Evolutionary conservation across 2,797 vertebrate genomes (phyloP).

Genomic region (Neopelma chrysocephalum): DNA sequence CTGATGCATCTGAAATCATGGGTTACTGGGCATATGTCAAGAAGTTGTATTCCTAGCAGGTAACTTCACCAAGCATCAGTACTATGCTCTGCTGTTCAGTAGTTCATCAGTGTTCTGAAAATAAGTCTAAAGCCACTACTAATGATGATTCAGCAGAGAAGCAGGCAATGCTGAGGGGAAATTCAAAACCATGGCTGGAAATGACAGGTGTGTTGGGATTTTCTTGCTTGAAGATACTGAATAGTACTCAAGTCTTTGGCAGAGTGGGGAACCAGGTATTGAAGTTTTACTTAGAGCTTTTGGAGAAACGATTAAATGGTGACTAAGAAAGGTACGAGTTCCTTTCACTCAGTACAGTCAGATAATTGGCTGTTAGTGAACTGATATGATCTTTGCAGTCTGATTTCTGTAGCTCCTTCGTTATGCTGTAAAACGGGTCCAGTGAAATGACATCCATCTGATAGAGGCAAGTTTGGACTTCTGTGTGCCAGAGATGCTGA

Average conservation of each 20-base stretch:
- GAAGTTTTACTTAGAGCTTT: not conserved
- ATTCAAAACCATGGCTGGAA: not conserved
- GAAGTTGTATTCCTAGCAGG: not conserved
- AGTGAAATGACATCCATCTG: not conserved
- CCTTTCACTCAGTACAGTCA: not conserved
- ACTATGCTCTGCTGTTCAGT: not conserved
- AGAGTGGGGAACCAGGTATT: not conserved
- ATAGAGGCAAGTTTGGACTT: not conserved
- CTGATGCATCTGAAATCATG: not conserved
- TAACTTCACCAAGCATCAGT: not conserved
- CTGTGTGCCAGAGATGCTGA: not conserved
- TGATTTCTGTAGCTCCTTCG: not conserved
- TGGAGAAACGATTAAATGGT: not conserved
- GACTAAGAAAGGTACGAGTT: not conserved
- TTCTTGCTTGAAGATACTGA: not conserved
- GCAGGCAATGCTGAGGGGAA: not conserved
- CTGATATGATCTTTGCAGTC: not conserved
- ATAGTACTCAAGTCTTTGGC: not conserved
- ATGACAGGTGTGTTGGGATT: not conserved
- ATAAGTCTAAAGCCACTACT: not conserved
- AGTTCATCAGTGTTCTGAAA: not conserved
- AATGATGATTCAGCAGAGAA: not conserved
- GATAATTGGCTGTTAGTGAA: not conserved
- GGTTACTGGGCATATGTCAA: not conserved
- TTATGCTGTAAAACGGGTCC: not conserved